Conservation (phyloP, 2,888 invertebrate species). For the Oligia fasciuncula region DNA sequence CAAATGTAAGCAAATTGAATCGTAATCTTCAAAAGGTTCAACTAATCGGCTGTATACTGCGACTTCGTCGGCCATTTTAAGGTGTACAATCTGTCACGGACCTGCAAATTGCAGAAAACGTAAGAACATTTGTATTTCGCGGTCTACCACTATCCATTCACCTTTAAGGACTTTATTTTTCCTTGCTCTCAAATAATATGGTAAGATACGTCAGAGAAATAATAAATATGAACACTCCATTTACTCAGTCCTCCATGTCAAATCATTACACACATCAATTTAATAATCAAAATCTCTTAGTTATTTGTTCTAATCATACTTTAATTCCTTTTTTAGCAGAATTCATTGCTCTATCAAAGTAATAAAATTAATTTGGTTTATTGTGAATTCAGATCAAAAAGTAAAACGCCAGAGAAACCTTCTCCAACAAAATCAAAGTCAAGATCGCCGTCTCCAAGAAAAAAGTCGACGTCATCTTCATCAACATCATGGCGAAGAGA, state of each 20-base stretch:
- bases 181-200: background rate
- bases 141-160: too few species aligned
- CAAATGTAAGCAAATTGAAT: background rate
- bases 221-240: constrained; percentile 11
- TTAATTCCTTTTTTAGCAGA: background rate
- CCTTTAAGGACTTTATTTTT: constrained; percentile 12
- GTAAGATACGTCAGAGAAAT: background rate
- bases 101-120: too few species aligned
- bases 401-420: constrained; percentile 86
- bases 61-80: background rate
- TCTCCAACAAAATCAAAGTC: constrained; percentile 85
- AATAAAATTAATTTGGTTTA: background rate
- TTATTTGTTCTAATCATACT: background rate
- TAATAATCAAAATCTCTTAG: background rate
- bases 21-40: background rate
- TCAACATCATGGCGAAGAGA: constrained; percentile 80
- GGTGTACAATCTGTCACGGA: background rate
- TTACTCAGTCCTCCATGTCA: background rate
- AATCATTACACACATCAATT: background rate
- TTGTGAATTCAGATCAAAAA: constrained; percentile 79
- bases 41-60: background rate
- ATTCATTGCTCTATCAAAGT: background rate
- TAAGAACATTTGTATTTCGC: too few species aligned
- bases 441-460: constrained; percentile 87
- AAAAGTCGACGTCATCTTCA: constrained; percentile 67